Evolutionary conservation across 2,113 vertebrate species (phyloP).

Genomic region (Alligator sinensis): DNA sequence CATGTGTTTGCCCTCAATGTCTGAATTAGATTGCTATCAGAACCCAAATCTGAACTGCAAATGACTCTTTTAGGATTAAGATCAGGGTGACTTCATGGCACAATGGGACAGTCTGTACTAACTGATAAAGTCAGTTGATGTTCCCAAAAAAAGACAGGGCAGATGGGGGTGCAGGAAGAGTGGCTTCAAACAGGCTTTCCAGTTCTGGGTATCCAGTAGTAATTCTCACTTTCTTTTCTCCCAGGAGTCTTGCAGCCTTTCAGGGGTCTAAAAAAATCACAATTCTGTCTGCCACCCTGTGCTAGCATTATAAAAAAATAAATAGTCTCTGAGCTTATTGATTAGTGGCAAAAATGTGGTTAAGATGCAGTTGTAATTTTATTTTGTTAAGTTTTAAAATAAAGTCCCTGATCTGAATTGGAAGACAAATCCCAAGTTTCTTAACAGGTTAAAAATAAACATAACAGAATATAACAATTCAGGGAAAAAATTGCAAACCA

Average conservation of each 20-base stretch:
- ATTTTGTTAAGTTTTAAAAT: neutral
- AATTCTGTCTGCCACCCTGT: neutral
- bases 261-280: conserved; percentile 33
- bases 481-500: neutral
- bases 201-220: conserved; percentile 48
- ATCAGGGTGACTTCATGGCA: conserved; percentile 62
- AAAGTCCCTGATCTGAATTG: too few species aligned
- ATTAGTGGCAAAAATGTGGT: neutral
- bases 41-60: conserved; percentile 62
- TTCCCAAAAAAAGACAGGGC: neutral
- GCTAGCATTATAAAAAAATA: neutral
- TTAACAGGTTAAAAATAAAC: neutral
- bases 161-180: neutral
- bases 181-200: conserved; percentile 45
- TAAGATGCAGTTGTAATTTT: neutral
- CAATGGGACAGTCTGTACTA: conserved; percentile 60
- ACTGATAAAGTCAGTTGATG: conserved; percentile 63
- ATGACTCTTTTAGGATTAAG: conserved; percentile 73
- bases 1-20: conserved; percentile 29
- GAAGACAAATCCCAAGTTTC: neutral
- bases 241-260: conserved; percentile 28
- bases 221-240: neutral
- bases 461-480: neutral
- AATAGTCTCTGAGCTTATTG: neutral
- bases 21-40: conserved; percentile 60